Evolutionary conservation across 2,888 invertebrate species (phyloP).

Genomic region (Cheilosia variabilis): DNA sequence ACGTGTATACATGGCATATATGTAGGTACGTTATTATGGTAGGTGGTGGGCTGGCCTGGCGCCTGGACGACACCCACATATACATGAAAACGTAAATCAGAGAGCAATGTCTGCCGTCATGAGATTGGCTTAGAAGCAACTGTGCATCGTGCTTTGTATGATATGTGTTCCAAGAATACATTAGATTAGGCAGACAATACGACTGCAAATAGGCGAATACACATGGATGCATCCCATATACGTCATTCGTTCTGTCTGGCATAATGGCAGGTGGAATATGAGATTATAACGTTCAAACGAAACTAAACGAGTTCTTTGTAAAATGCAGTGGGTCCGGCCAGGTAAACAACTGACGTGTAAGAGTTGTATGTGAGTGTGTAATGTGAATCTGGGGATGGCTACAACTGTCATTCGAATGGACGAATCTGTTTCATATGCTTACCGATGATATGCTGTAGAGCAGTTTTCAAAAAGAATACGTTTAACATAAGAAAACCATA

Average conservation of each 20-base stretch:
- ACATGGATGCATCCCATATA: constrained; percentile 24
- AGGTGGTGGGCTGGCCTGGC: background rate
- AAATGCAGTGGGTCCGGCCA: constrained; percentile 23
- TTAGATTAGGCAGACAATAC: constrained; percentile 72
- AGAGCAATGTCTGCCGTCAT: constrained; percentile 50
- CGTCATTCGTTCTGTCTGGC: constrained; percentile 39
- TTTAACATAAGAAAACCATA: no score
- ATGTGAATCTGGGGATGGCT: background rate
- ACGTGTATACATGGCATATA: background rate
- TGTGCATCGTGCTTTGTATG: constrained; percentile 48
- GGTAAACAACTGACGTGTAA: constrained; percentile 49
- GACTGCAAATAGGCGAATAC: constrained; percentile 54
- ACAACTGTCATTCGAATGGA: constrained; percentile 14
- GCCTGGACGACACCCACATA: constrained; percentile 1
- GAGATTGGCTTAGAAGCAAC: constrained; percentile 45
- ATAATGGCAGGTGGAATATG: constrained; percentile 56
- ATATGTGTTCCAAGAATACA: no score
- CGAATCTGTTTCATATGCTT: background rate
- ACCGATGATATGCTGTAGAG: no score
- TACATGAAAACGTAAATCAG: constrained; percentile 64
- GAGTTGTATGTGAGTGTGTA: background rate
- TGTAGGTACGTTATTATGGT: background rate
- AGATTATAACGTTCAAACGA: constrained; percentile 40
- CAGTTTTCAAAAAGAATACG: no score
- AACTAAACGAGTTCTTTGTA: constrained; percentile 29